Evolutionary conservation across 2,113 vertebrate species (phyloP), one percentile per base, ranked within the genome.

Genomic region (Oxyruncus cristatus): DNA sequence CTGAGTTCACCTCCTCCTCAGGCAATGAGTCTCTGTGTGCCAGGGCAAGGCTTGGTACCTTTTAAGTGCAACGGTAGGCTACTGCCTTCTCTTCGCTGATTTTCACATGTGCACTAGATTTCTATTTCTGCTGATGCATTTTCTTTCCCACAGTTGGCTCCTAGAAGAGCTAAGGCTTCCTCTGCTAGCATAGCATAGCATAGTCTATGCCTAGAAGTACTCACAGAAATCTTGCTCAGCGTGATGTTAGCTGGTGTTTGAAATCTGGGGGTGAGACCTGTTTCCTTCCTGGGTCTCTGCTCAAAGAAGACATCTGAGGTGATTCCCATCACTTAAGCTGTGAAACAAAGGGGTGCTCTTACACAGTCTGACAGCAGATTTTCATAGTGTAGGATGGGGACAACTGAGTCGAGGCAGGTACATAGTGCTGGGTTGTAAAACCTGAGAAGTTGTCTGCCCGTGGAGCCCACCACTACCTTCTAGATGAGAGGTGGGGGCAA

Each of bases 361-460:
- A 62, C 26, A 42, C 17, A 27, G 7, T 65, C 37, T 68, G 52
- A 33, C 33, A 76, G 56, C 47, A 82, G 62, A 62, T 87, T 66
- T 76, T 76, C 50, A 11, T 32, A 16, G 49, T 5, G 1, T 35
- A 14, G 27, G 39, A 32, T 30, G 6, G n/a, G 8, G 14, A 6
- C 23, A 53, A 50, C 15, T 0, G 0, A 49, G 12, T 63, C 42
- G 42, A 44, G 41, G 79, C 59, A 89, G 76, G 14, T 77, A 9
- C 0, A 0, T 56, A n/a, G 30, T 6, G 1, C 49, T 37, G 37
- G 28, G 7, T n/a, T 74, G 28, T 77, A 55, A 86, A 77, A 26
- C 39, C 17, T 52, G 37, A 50, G 42, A 35, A n/a, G 20, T 41
- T 88, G n/a, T 50, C 56, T 75, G 58, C 70, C 70, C 47, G 4